Evolutionary conservation across 2,888 invertebrate genomes (phyloP), one percentile per base, ranked within the genome.

Genomic region (Heliothis peltigera): DNA sequence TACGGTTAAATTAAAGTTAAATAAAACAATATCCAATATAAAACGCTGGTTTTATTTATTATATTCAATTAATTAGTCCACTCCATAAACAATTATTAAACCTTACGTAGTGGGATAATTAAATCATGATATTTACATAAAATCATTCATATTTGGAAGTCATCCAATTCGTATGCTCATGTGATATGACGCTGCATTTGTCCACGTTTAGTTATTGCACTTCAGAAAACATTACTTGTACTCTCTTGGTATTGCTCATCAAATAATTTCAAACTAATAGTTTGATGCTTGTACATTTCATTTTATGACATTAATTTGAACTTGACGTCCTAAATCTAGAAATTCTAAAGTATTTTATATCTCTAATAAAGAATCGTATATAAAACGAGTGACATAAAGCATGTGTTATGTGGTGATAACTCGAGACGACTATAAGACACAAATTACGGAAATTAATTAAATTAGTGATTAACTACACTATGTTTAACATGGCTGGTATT

Each of bases 191-290:
- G 82, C 80, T 84, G 83, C 80, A 72, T 77, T 81, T 79, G 75
- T 77, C 77, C 65, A 74, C 67, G 32, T 74, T 75, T 78, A 82
- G 74, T 86, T 89, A 89, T 89, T 89, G 87, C 87, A 83, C 65
- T 70, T 84, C 80, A 84, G 83, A 76, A 80, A 81, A 82, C 64
- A 81, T 84, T 79, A 83, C 83, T 91, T 91, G 92, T 92, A 91
- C 89, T 90, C 76, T 88, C 75, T 83, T 84, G 88, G 87, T 92
- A 91, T 91, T 91, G 91, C 92, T 91, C 86, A 86, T 88, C 85
- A 83, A 83, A 83, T 86, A 77, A 69, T 61, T 74, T 80, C 87
- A 87, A 88, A 88, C 86, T 66, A 75, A 71, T 63, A 56, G 87
- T 84, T 88, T 85, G 83, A 84, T 71, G 76, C 77, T 87, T 90